Base-by-base conservation (phyloP, 1,140 invertebrate genomes). In the Parapsyche elsis region DNA sequence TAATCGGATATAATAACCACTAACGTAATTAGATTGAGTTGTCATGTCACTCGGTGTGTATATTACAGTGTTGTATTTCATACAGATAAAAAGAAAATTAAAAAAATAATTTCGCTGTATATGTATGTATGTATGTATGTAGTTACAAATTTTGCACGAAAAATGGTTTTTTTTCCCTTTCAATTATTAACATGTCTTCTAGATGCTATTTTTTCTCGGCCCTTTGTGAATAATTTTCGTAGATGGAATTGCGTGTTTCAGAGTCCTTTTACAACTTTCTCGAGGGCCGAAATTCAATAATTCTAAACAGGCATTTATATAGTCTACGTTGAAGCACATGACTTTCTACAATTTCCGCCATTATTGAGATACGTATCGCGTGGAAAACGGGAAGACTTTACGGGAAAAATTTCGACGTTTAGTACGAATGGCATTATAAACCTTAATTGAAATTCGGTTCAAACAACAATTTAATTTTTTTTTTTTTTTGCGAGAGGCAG, bases 21-120 rank as follows among this genome's bases (percentile, higher is more conserved):
- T 53, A 23, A 67, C 23, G 24, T 67, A 67, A 67, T 67, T 67
- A 67, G 24, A 67, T 67, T 67, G 64, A 67, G 9, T 67, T 67
- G 5, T n/a, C 64, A 30, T 24, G 21, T 67, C 64, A 26, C 23
- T 12, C 49, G 16, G 16, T 53, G 2, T 16, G 49, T 53, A 14
- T 53, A 53, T 53, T 53, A 1, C 49, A 53, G 49, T 12, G 4
- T 53, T 12, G 49, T 4, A 53, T 53, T 53, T 53, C 2, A 53
- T 53, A 5, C 49, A 2, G 16, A 53, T 53, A 10, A 16, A 53
- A 53, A 53, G 49, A 16, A 53, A 53, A 53, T 14, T 14, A n/a
- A n/a, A n/a, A n/a, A n/a, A n/a, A n/a, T 53, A 53, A 16, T 53
- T 53, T 53, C 16, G 10, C 12, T 5, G 4, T 53, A 14, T 53